These are phyloP conservation scores for Calypte anna DNA, from an alignment of 2,113 vertebrate species.

Conservation along the genomic window DNA sequence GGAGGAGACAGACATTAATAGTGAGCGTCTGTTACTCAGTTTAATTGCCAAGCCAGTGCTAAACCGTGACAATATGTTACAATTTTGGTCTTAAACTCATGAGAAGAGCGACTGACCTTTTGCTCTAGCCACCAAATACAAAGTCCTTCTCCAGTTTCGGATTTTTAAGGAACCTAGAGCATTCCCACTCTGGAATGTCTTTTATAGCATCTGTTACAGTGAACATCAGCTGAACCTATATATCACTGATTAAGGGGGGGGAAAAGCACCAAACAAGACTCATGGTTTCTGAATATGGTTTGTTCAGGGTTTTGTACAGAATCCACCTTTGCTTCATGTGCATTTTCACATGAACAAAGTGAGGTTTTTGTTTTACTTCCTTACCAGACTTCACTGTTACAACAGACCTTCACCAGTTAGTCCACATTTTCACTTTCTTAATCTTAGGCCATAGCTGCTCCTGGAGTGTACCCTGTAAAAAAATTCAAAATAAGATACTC, in stretches of 20 bases:
- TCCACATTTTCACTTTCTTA: neutral
- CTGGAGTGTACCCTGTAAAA: neutral
- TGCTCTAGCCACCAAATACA: neutral
- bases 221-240: neutral
- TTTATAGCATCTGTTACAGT: neutral
- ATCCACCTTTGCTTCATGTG: neutral
- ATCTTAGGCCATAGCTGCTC: neutral
- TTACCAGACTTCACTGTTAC: neutral
- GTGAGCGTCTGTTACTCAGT: no score
- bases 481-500: neutral
- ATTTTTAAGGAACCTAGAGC: neutral
- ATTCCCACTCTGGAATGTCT: neutral
- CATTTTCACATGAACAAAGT: neutral
- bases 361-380: neutral
- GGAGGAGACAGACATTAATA: no score
- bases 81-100: neutral
- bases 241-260: neutral
- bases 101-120: neutral
- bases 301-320: neutral
- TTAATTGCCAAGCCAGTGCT: no score
- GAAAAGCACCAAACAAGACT: neutral
- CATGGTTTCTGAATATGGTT: neutral
- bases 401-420: neutral
- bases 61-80: no score
- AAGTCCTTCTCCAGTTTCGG: neutral